Percentiles rank a stretch among this genome's conserved stretches.
Conservation (phyloP, 2,797 vertebrate species). For the Phaenicophaeus curvirostris region DNA sequence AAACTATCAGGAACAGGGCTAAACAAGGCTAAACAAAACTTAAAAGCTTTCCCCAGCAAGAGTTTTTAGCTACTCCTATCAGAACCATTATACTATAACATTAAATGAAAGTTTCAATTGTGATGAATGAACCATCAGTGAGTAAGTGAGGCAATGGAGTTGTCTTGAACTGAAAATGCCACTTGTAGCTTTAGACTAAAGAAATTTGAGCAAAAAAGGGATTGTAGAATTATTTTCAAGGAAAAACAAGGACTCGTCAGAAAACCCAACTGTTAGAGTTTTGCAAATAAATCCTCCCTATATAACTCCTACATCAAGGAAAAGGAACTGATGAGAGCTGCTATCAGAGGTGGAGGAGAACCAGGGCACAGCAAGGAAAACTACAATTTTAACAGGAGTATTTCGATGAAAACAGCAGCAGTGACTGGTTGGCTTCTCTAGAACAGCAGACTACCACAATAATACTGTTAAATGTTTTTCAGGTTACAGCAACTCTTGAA, state of each 20-base stretch:
- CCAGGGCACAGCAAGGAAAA: neutral
- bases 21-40: neutral
- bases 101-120: neutral
- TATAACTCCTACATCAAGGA: neutral
- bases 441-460: neutral
- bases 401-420: neutral
- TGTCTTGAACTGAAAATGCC: neutral
- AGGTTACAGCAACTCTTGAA: neutral
- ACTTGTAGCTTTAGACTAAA: neutral
- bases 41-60: neutral
- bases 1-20: neutral
- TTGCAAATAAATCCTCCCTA: neutral
- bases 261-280: neutral
- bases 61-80: neutral
- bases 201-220: neutral
- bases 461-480: fast-evolving
- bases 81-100: neutral
- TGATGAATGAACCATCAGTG: neutral
- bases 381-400: neutral
- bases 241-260: neutral
- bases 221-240: neutral
- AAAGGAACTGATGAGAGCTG: neutral
- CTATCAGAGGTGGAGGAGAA: neutral
- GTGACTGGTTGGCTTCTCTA: no score
- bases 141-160: neutral